Evolutionary conservation across 2,113 vertebrate genomes (phyloP).

Genomic region (Trinectes maculatus): DNA sequence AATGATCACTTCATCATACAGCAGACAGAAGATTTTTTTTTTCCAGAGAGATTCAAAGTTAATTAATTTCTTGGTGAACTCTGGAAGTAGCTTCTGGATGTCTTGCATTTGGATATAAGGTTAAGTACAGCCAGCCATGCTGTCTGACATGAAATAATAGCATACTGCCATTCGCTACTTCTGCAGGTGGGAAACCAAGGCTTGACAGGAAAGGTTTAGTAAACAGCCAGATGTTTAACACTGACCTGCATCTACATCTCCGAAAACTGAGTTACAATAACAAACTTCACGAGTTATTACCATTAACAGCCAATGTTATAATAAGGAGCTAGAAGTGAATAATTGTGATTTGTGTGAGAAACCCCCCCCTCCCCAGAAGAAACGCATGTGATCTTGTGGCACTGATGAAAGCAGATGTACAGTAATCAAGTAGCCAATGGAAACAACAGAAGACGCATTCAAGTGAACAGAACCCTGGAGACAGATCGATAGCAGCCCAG

Average conservation of each 20-base stretch:
- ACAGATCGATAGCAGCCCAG: slow-evolving; percentile 42
- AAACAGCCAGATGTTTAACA: slow-evolving; percentile 1
- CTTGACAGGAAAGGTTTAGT: slow-evolving; percentile 6
- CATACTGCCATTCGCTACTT: no score
- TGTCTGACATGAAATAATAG: not conserved
- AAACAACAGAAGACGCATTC: slow-evolving; percentile 27
- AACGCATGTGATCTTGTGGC: slow-evolving; percentile 30
- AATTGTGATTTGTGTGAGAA: slow-evolving; percentile 31
- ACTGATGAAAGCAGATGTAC: slow-evolving; percentile 38
- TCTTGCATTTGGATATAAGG: not conserved
- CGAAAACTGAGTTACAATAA: not conserved
- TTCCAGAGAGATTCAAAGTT: no score
- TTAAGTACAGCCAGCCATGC: not conserved
- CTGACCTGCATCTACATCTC: not conserved
- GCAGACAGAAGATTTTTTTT: not conserved
- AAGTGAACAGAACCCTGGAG: slow-evolving; percentile 58
- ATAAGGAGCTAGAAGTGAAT: slow-evolving; percentile 23
- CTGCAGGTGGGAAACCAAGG: not conserved
- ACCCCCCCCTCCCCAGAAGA: no score
- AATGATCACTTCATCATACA: not conserved
- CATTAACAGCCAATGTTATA: slow-evolving; percentile 25
- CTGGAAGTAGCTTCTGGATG: not conserved
- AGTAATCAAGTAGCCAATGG: slow-evolving; percentile 12
- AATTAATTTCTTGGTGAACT: no score
- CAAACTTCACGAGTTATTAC: slow-evolving; percentile 7